Percentiles rank a stretch among this genome's conserved stretches.
phyloP scores from a whole-genome alignment of 2,888 invertebrate genomes.

The Tachina lurida region DNA sequence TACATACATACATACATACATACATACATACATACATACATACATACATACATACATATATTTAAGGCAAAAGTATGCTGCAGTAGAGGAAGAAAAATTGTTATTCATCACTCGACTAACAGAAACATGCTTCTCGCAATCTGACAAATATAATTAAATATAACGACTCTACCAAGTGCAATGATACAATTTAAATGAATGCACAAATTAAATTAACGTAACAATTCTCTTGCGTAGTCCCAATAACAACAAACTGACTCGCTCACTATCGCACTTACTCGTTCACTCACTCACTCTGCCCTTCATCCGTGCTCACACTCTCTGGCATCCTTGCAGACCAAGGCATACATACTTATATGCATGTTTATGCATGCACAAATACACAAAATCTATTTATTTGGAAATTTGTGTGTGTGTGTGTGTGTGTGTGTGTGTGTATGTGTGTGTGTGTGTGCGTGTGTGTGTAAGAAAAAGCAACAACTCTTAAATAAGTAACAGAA shows the following conservation, averaged over 20 bases:
- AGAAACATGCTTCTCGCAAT: slow-evolving; percentile 60
- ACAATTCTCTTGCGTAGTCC: slow-evolving; percentile 59
- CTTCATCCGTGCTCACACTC: neutral
- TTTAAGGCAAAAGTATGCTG: no score
- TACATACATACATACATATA: neutral
- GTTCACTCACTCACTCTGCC: neutral
- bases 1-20: neutral
- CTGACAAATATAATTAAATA: slow-evolving; percentile 70
- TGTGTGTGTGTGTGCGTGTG: neutral
- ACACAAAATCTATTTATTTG: slow-evolving; percentile 4
- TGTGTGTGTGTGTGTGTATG: neutral
- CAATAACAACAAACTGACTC: slow-evolving; percentile 44
- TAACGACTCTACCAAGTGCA: slow-evolving; percentile 69
- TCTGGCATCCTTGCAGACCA: slow-evolving; percentile 10
- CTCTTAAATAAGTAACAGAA: slow-evolving; percentile 62
- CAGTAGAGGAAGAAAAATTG: slow-evolving; percentile 39
- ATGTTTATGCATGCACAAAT: neutral
- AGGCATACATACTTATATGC: neutral
- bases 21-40: neutral
- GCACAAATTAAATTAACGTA: slow-evolving; percentile 69
- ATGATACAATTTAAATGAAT: slow-evolving; percentile 70
- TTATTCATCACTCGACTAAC: slow-evolving; percentile 59
- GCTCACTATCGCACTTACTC: neutral
- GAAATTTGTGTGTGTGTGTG: neutral
- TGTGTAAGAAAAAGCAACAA: slow-evolving; percentile 29